Percentiles rank a stretch among this genome's conserved stretches.
phyloP scores from a whole-genome alignment of 2,888 invertebrate species.

The Melinaea menophilus region DNA sequence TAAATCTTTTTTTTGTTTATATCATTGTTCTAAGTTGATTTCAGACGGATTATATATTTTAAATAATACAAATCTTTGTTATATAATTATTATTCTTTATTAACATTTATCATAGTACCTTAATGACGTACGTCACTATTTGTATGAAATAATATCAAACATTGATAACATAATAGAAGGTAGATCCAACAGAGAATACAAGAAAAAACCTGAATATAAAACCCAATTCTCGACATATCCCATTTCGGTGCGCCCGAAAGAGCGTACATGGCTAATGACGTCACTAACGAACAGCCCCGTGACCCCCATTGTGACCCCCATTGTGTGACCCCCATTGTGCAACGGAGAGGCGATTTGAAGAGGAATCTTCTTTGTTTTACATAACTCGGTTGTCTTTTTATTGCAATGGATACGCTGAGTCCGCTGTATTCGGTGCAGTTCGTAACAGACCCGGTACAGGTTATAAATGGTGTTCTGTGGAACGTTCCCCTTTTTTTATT shows the following conservation, averaged over 20 bases:
- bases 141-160: background rate
- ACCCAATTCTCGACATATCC: conserved; percentile 2
- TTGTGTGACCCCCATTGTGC: conserved; percentile 28
- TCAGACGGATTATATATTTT: no score
- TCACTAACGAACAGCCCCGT: conserved; percentile 37
- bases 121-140: no score
- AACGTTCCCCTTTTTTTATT: no score
- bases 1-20: no score
- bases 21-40: no score
- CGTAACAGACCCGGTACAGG: background rate
- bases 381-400: conserved; percentile 28
- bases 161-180: background rate
- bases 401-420: conserved; percentile 29
- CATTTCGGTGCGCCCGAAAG: conserved; percentile 11
- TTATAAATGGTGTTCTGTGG: background rate
- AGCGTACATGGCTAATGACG: conserved; percentile 38
- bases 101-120: no score
- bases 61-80: no score
- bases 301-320: conserved; percentile 26
- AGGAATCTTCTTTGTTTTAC: conserved; percentile 34
- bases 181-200: background rate
- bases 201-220: background rate
- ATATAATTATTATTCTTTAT: no score
- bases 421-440: conserved; percentile 18
- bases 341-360: conserved; percentile 35